Base-by-base conservation (phyloP, 2,797 vertebrate genomes). In the Leucoraja ocellata region DNA sequence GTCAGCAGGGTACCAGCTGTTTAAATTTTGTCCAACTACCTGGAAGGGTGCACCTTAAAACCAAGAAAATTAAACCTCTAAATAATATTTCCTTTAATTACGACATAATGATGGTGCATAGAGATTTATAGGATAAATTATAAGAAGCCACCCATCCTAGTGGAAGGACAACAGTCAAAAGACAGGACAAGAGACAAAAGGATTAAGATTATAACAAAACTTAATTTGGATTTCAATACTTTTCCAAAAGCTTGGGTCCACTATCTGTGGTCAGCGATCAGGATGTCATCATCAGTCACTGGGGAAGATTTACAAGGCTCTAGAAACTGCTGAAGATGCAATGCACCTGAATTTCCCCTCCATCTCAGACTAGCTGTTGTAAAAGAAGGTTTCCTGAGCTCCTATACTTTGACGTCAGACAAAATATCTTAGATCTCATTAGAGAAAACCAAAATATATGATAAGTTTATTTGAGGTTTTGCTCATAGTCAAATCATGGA, bases 331-430 rank as follows among this genome's bases (percentile, higher is more conserved):
- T 63, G 28, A 58, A 63, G 58, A 65, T n/a, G 32, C 58, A 68
- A 88, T 68, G 6, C 16, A 21, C 13, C 84, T 88, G 84, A 68
- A 88, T 68, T 36, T 88, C 2, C 61, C 6, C 18, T n/a, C n/a
- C n/a, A n/a, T n/a, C n/a, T 88, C 58, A 32, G 28, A 65, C n/a
- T 65, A 88, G 84, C 28, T 88, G 25, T 65, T 92, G 71, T 92
- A 28, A 76, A 58, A 76, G 23, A 58, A 68, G 0, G n/a, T 88
- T 88, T 92, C 28, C 71, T 6, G 46, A 76, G 46, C 4, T 73
- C 46, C 4, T 76, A 76, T 74, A 54, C 73, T 74, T 91, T 91
- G 71, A 54, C 25, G 10, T 92, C 39, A 76, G 32, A 23, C 8
- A 76, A 92, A 74, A 14, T 76, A 92, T n/a, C 90, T 65, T 46